Evolutionary conservation across 2,113 vertebrate genomes (phyloP), one percentile per base, ranked within the genome.

Genomic region (Bufo gargarizans): DNA sequence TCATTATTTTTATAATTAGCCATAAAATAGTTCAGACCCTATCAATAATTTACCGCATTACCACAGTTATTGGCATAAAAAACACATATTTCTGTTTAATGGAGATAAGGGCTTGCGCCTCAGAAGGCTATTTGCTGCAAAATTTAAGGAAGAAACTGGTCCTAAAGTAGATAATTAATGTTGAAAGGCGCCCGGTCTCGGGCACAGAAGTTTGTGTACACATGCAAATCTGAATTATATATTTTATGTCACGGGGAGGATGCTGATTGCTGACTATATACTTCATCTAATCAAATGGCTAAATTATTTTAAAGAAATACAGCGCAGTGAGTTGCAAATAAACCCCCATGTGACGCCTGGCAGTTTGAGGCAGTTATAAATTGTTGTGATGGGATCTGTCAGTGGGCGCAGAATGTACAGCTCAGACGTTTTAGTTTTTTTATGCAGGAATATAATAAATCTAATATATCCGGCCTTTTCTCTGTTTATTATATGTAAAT

Each of bases 1-100:
- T 95, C 90, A 90, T 94, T 93, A 92, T 92, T 94, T 94, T 94
- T 93, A 94, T 92, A 95, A 94, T 93, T 91, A 93, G 89, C 49
- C 89, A 92, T 90, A 93, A 93, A 94, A 90, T 82, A 86, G 92
- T 90, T 87, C 85, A 90, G 90, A 91, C 89, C 92, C 93, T 93
- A 93, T 91, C 90, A 89, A 59, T 93, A 93, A 92, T 92, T 95
- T 93, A 94, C 90, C 85, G 92, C 89, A 91, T 92, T 79, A 53
- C 88, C 90, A 45, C 90, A 69, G 91, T 93, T 94, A 89, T 92
- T 94, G 93, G 90, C 89, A 89, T 90, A 84, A 89, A 91, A 76
- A 63, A 89, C 92, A 91, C 91, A 90, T 89, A 55, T 14, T 13
- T 87, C 93, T 95, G 92, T 89, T 91, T 89, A 90, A 89, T 91